Evolutionary conservation across 2,888 invertebrate genomes (phyloP).

Genomic region (Teleiodes luculella): DNA sequence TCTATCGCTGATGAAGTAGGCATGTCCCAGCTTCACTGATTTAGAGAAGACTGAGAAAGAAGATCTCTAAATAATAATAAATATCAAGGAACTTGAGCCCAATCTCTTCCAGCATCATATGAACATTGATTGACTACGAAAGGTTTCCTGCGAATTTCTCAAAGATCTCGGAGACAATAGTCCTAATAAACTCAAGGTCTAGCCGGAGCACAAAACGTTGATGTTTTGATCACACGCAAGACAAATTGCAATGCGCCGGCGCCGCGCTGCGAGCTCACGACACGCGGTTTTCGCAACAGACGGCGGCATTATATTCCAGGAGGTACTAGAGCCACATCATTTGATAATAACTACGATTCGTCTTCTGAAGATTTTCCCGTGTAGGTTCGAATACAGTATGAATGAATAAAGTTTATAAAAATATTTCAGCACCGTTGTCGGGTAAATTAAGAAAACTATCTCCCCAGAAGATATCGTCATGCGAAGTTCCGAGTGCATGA

Average conservation of each 20-base stretch:
- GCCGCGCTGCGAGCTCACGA: background rate
- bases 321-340: background rate
- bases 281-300: constrained; percentile 25
- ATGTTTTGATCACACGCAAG: constrained; percentile 25
- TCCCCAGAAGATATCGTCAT: too few relatives aligned
- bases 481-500: too few relatives aligned
- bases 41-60: too few relatives aligned
- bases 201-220: constrained; percentile 44
- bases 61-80: background rate
- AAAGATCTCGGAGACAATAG: constrained; percentile 50
- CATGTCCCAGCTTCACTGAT: too few relatives aligned
- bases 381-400: too few relatives aligned
- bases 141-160: background rate
- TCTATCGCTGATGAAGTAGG: too few relatives aligned
- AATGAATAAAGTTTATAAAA: too few relatives aligned
- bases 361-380: too few relatives aligned
- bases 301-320: background rate
- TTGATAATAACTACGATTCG: too few relatives aligned
- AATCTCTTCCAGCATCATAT: background rate
- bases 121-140: background rate
- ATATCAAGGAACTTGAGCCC: too few relatives aligned
- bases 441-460: too few relatives aligned
- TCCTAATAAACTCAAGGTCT: constrained; percentile 63
- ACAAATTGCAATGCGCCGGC: constrained; percentile 45
- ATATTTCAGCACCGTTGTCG: too few relatives aligned